These are phyloP conservation scores for Drosophila borborema DNA, from an alignment of 2,888 invertebrate genomes.

Conservation along the genomic window DNA sequence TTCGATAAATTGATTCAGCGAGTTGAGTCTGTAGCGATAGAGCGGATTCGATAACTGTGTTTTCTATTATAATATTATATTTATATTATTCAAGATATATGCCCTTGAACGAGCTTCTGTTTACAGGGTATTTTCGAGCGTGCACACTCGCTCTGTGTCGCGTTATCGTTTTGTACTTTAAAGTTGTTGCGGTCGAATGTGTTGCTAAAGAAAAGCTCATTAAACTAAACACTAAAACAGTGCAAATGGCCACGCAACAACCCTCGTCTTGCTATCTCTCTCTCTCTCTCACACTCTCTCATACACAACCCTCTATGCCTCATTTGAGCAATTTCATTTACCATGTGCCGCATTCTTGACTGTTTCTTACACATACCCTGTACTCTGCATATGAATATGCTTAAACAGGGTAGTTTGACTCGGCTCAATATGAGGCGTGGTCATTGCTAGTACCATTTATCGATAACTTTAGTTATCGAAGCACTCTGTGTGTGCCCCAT, in stretches of 20 bases:
- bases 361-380: not conserved
- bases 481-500: no score
- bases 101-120: not conserved
- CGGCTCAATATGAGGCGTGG: no score
- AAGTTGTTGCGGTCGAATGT: slow-evolving; percentile 22
- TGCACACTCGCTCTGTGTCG: slow-evolving; percentile 1
- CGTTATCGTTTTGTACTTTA: slow-evolving; percentile 27
- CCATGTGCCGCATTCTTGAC: slow-evolving; percentile 8
- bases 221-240: slow-evolving; percentile 67
- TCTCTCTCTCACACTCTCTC: not conserved
- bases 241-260: slow-evolving; percentile 52
- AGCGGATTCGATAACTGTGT: no score
- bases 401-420: not conserved
- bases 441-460: not conserved
- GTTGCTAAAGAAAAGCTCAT: slow-evolving; percentile 67
- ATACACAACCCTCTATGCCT: not conserved
- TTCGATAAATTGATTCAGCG: not conserved
- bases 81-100: not conserved
- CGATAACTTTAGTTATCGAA: not conserved
- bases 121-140: not conserved
- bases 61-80: no score
- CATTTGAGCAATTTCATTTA: slow-evolving; percentile 9
- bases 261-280: not conserved
- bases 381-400: not conserved
- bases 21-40: not conserved